Evolutionary conservation across 1,140 invertebrate genomes (phyloP), one percentile per base, ranked within the genome.

Genomic region (Caenorhabditis brenneri): DNA sequence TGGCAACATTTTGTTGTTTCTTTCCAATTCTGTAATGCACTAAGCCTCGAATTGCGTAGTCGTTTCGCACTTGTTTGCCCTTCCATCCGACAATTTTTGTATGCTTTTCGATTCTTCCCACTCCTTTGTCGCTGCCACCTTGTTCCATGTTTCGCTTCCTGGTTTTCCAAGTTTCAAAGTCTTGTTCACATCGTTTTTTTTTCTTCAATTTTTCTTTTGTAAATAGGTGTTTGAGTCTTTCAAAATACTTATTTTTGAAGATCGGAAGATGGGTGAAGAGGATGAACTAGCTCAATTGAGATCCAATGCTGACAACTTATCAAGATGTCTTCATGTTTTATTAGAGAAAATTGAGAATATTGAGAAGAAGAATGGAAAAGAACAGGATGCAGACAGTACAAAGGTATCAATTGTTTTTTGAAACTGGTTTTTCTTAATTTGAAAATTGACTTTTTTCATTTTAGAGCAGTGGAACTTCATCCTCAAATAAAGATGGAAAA

Each of bases 331-430:
- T 33, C 83, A 87, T 39, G 81, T 87, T 19, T 81, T 89, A 36
- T 84, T 88, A 16, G 65, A 84, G 33, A 85, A 89, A 39, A 90
- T 89, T 60, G 89, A 90, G 65, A 58, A 89, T 60, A 80, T 89
- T 15, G 89, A 88, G 82, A 80, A 36, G 84, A 85, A 82, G 19
- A 85, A 82, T 58, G 55, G 39, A 48, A 58, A 82, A 33, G 60
- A 69, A 51, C 29, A 79, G 19, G 83, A 69, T 84, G 36, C 19
- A 12, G 36, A 74, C n/a, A 74, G 65, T n/a, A 74, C 33, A 6
- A 80, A 79, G 31, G 33, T 55, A n/a, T 31, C n/a, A n/a, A n/a
- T n/a, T n/a, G n/a, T n/a, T n/a, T n/a, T n/a, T n/a, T n/a, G n/a
- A n/a, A n/a, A n/a, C n/a, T 22, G 16, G 0, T 24, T 29, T 80